Percentiles rank a stretch among this genome's conserved stretches.
Evolutionary conservation across 2,797 vertebrate species (phyloP).

Genomic region (Sardinella longiceps): DNA sequence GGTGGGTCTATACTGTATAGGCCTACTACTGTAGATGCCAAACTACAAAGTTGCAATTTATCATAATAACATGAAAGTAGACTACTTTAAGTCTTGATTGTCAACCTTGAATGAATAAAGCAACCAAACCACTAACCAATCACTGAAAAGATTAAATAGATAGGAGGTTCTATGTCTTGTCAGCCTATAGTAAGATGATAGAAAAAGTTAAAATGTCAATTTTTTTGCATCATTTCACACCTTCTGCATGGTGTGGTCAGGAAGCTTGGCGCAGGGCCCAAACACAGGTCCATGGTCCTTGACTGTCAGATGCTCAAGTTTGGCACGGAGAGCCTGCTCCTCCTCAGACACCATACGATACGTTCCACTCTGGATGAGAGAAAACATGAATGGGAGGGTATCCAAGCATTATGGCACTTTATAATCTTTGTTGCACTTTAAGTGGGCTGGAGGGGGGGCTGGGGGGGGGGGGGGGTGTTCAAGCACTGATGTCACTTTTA

Average conservation of each 20-base stretch:
- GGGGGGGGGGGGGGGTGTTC: too few species aligned
- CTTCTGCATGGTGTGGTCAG: constrained; percentile 93
- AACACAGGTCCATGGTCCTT: constrained; percentile 95
- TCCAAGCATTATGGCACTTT: too few species aligned
- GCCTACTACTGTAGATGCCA: too few species aligned
- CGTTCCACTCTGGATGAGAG: constrained; percentile 81
- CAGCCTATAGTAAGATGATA: neutral
- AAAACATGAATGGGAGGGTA: neutral
- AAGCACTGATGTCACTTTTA: too few species aligned
- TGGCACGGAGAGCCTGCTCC: constrained; percentile 90
- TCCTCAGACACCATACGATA: constrained; percentile 94
- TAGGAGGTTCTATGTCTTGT: neutral
- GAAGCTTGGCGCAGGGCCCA: constrained; percentile 80
- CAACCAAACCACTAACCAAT: neutral
- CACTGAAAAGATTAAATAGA: neutral
- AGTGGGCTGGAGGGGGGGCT: too few species aligned
- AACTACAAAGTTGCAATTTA: neutral
- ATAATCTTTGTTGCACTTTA: too few species aligned
- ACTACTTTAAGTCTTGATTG: too few species aligned
- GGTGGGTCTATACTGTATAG: too few species aligned
- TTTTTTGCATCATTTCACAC: constrained; percentile 64
- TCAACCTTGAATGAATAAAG: neutral
- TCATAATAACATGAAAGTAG: neutral
- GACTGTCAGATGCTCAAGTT: constrained; percentile 90
- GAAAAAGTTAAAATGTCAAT: neutral